These are phyloP conservation scores for Hippocampus mohnikei DNA, from an alignment of 2,113 vertebrate genomes.

Conservation along the genomic window DNA sequence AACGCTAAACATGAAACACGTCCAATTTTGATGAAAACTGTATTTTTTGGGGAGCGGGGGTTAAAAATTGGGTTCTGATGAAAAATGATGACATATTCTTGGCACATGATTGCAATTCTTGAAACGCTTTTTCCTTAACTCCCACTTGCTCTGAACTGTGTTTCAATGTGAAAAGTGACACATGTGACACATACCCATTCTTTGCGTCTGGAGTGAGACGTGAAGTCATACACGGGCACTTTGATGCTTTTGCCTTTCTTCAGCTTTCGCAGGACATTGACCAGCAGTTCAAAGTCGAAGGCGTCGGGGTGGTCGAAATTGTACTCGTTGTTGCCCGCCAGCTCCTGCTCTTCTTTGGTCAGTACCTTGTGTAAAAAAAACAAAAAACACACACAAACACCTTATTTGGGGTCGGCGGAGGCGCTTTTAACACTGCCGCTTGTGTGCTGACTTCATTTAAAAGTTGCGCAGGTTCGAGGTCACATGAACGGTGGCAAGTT, in stretches of 20 bases:
- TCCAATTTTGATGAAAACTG: too few species aligned
- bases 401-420: background rate
- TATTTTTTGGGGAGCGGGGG: too few species aligned
- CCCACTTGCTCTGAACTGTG: too few species aligned
- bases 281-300: slow-evolving; percentile 87
- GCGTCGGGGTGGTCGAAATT: slow-evolving; percentile 90
- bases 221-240: slow-evolving; percentile 88
- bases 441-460: too few species aligned
- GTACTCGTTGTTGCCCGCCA: slow-evolving; percentile 81
- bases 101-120: too few species aligned
- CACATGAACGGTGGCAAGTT: background rate
- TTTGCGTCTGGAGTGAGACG: slow-evolving; percentile 80
- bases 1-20: too few species aligned
- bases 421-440: too few species aligned
- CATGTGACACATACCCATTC: slow-evolving; percentile 77
- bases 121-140: too few species aligned
- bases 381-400: background rate
- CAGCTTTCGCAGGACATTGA: slow-evolving; percentile 81
- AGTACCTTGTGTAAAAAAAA: slow-evolving; percentile 69
- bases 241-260: slow-evolving; percentile 90
- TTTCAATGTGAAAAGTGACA: background rate
- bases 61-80: too few species aligned
- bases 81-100: too few species aligned
- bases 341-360: slow-evolving; percentile 81
- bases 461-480: background rate